These are phyloP conservation scores for Papilio polytes DNA, from an alignment of 1,140 invertebrate species.

Conservation along the genomic window DNA sequence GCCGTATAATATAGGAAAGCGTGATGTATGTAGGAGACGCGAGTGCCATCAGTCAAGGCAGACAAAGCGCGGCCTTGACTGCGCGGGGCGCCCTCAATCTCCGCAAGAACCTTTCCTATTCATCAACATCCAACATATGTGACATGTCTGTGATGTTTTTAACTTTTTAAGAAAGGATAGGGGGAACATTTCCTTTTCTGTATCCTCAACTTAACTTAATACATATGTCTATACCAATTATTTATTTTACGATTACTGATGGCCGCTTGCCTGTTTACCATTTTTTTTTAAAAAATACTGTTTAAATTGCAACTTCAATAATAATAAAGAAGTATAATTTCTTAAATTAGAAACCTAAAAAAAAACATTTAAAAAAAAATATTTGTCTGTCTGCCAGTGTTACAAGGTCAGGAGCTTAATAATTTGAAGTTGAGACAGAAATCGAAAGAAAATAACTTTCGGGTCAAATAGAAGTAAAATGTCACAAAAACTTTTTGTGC, in stretches of 20 bases:
- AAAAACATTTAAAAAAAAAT: too few relatives aligned
- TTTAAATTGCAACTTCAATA: too few relatives aligned
- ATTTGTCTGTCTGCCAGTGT: too few relatives aligned
- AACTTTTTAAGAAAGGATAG: background rate
- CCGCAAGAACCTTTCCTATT: background rate
- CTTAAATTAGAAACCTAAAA: too few relatives aligned
- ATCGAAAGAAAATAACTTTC: background rate
- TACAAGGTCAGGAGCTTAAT: background rate
- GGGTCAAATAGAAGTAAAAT: background rate
- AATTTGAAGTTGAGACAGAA: background rate
- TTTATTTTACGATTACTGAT: too few relatives aligned
- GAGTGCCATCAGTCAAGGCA: conserved; percentile 1
- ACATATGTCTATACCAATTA: too few relatives aligned
- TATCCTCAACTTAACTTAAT: too few relatives aligned
- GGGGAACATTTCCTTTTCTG: too few relatives aligned
- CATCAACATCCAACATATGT: background rate
- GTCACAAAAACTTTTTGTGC: background rate
- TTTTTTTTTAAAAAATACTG: too few relatives aligned
- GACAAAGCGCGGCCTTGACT: conserved; percentile 19
- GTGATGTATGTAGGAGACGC: background rate
- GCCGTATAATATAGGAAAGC: background rate
- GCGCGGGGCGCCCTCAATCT: background rate
- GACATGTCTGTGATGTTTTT: background rate
- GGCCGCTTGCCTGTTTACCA: too few relatives aligned
- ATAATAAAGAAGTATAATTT: too few relatives aligned